phyloP scores from a whole-genome alignment of 1,140 invertebrate genomes.

The Hycleus phaleratus region DNA sequence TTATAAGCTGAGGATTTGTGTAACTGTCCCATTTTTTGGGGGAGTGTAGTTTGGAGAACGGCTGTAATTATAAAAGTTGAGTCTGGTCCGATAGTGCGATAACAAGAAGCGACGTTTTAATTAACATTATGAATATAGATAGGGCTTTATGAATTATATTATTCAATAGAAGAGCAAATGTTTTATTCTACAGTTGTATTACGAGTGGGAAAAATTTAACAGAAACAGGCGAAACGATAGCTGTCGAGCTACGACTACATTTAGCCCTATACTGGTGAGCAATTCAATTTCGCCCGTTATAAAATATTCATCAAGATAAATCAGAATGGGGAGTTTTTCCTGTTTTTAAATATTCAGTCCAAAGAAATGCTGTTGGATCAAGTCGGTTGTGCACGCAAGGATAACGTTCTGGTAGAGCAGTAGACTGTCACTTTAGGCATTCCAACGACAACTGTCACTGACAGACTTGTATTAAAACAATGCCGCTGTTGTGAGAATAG shows the following conservation, averaged over 20 bases:
- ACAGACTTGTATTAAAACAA: conserved; percentile 23
- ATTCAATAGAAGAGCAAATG: conserved; percentile 5
- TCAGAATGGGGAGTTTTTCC: conserved; percentile 18
- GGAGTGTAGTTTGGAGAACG: neutral
- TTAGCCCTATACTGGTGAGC: no score
- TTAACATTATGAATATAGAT: conserved; percentile 14
- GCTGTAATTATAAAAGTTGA: conserved; percentile 5
- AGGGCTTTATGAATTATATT: conserved; percentile 12
- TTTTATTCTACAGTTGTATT: no score
- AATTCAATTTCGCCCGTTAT: conserved; percentile 15
- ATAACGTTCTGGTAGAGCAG: neutral
- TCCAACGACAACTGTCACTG: conserved; percentile 19
- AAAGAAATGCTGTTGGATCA: conserved; percentile 8
- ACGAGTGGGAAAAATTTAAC: no score
- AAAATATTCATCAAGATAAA: conserved; percentile 22
- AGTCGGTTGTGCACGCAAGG: conserved; percentile 5
- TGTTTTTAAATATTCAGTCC: conserved; percentile 16
- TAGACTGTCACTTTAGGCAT: conserved; percentile 10
- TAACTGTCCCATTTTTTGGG: no score
- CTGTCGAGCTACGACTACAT: no score
- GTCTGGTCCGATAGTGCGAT: neutral
- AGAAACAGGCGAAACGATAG: no score
- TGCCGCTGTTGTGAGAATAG: neutral
- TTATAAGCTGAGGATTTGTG: no score
- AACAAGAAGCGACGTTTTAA: conserved; percentile 10